Conservation (phyloP, 2,113 vertebrate genomes). For the Lampris incognitus region DNA sequence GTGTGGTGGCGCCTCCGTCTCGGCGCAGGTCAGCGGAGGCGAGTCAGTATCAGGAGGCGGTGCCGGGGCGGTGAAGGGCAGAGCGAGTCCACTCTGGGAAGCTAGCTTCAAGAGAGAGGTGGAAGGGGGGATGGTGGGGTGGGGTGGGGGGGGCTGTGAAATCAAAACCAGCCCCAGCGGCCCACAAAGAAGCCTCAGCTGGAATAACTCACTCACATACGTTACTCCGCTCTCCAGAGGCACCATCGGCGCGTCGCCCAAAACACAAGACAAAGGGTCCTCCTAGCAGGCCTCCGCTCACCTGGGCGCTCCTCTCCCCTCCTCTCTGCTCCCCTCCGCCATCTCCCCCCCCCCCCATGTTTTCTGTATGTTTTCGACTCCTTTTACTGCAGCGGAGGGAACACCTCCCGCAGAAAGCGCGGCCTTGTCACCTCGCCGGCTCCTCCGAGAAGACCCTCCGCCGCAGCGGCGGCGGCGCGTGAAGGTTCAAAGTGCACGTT, state of each 20-base stretch:
- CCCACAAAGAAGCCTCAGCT: slow-evolving; percentile 74
- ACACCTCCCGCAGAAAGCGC: too few species aligned
- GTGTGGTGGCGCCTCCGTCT: slow-evolving; percentile 43
- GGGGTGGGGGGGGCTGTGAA: slow-evolving; percentile 72
- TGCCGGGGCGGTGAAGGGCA: slow-evolving; percentile 17
- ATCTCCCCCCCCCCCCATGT: background rate
- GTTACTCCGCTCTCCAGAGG: slow-evolving; percentile 72
- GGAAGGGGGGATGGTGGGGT: slow-evolving; percentile 45
- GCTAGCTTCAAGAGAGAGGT: slow-evolving; percentile 27
- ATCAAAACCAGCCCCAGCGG: slow-evolving; percentile 79
- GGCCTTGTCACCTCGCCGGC: too few species aligned
- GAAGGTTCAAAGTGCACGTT: too few species aligned
- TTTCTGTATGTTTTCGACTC: too few species aligned
- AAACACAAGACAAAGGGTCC: slow-evolving; percentile 42
- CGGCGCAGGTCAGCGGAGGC: slow-evolving; percentile 40
- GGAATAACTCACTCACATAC: slow-evolving; percentile 80
- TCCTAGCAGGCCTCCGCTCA: slow-evolving; percentile 28
- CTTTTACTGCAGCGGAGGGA: too few species aligned
- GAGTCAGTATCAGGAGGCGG: slow-evolving; percentile 25
- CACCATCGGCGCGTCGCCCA: slow-evolving; percentile 50
- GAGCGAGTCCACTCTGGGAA: slow-evolving; percentile 37
- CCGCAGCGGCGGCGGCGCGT: too few species aligned
- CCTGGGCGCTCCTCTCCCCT: slow-evolving; percentile 11
- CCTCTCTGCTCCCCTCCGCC: background rate
- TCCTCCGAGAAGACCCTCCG: too few species aligned